Conservation (phyloP, 35 echinoderm and acorn worm species). For the Strongylocentrotus purpuratus region DNA sequence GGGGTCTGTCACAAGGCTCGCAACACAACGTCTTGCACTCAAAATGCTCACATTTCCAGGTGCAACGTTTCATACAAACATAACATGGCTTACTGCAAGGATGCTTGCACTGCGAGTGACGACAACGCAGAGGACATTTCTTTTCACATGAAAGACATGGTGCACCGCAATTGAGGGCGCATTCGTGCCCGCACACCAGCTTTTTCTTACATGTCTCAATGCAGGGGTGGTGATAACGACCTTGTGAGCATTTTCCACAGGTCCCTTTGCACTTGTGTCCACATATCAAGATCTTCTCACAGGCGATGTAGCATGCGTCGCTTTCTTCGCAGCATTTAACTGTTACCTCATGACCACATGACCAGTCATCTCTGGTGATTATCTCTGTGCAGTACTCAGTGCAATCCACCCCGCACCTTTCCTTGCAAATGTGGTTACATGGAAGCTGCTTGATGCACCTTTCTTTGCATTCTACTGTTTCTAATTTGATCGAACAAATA, state of each 20-base stretch:
- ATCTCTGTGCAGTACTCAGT: background rate
- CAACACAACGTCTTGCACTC: conserved; percentile 60
- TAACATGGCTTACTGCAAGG: conserved; percentile 69
- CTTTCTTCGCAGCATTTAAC: no score
- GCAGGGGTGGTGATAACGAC: no score
- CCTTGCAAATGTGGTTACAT: conserved; percentile 57
- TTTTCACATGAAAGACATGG: no score
- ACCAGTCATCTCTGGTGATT: conserved; percentile 34
- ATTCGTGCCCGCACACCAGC: no score
- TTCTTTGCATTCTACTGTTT: background rate
- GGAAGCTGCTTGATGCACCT: conserved; percentile 37
- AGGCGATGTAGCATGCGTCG: no score
- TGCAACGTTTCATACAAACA: conserved; percentile 69
- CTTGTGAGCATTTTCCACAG: no score
- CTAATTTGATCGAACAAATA: background rate
- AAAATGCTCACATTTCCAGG: conserved; percentile 65
- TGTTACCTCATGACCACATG: conserved; percentile 87
- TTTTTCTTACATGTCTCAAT: no score
- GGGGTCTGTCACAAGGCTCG: no score
- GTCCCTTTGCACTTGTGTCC: no score
- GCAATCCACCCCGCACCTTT: conserved; percentile 50
- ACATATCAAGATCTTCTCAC: no score
- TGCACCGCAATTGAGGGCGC: no score
- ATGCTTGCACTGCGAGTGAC: conserved; percentile 71
- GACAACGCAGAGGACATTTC: conserved; percentile 70